Conservation (phyloP, 2,797 vertebrate genomes). For the Hipposideros larvatus region DNA sequence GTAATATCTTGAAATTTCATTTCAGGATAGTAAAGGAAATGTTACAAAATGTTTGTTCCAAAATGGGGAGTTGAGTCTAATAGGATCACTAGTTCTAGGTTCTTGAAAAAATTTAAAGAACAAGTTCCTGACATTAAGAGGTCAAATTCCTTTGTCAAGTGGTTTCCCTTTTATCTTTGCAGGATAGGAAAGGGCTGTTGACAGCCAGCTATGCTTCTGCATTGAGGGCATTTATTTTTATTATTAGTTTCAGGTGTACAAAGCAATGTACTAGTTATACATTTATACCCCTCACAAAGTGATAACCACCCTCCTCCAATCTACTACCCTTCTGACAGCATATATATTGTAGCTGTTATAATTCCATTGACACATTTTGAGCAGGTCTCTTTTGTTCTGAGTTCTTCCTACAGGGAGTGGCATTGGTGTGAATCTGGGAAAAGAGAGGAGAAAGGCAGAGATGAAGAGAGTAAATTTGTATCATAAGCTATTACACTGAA, state of each 20-base stretch:
- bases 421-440: not conserved
- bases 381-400: not conserved
- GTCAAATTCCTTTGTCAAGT: not conserved
- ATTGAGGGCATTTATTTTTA: too few species aligned
- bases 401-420: not conserved
- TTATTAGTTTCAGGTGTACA: too few species aligned
- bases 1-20: not conserved
- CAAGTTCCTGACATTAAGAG: not conserved
- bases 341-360: too few species aligned
- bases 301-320: too few species aligned
- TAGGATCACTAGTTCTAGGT: not conserved
- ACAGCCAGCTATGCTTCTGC: not conserved
- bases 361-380: not conserved
- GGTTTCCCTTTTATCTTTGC: not conserved
- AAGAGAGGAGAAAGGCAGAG: not conserved
- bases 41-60: not conserved
- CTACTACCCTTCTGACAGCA: too few species aligned
- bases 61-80: not conserved
- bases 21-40: slow-evolving; percentile 29
- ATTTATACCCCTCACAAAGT: too few species aligned
- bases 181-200: not conserved
- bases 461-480: not conserved
- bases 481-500: not conserved
- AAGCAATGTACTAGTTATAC: too few species aligned
- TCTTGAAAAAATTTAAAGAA: slow-evolving; percentile 40